phyloP scores from a whole-genome alignment of 2,888 invertebrate genomes.

The Drosophila robusta region DNA sequence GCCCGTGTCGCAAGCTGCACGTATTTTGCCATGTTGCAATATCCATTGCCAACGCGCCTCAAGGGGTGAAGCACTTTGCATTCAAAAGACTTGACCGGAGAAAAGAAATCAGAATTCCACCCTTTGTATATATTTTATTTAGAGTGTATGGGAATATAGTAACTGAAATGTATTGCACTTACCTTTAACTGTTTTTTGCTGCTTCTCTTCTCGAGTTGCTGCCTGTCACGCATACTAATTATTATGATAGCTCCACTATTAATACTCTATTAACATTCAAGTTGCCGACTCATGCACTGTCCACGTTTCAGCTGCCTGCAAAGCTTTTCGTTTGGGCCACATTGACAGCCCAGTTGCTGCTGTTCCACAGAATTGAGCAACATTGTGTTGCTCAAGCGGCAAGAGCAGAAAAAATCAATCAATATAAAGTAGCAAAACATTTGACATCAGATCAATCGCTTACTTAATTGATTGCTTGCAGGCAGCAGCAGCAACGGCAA shows the following conservation, averaged over 20 bases:
- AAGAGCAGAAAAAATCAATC: conserved; percentile 62
- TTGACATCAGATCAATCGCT: conserved; percentile 58
- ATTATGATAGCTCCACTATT: conserved; percentile 27
- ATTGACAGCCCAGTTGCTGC: conserved; percentile 7
- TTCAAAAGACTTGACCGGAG: conserved; percentile 16
- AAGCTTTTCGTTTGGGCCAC: conserved; percentile 9
- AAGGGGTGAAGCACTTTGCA: conserved; percentile 7
- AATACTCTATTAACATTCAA: conserved; percentile 33
- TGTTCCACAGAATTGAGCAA: conserved; percentile 10
- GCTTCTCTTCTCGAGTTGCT: conserved; percentile 5
- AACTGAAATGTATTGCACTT: too few species aligned
- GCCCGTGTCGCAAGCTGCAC: conserved; percentile 14
- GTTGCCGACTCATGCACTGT: conserved; percentile 25
- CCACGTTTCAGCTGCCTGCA: neutral
- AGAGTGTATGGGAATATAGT: neutral
- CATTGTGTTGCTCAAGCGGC: conserved; percentile 15
- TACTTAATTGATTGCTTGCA: conserved; percentile 67
- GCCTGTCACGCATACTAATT: conserved; percentile 48
- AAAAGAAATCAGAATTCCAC: conserved; percentile 4
- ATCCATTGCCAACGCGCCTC: conserved; percentile 6
- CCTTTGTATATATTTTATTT: neutral
- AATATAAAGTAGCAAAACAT: conserved; percentile 52
- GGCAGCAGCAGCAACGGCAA: conserved; percentile 1
- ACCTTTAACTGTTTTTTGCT: too few species aligned
- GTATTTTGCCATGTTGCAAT: conserved; percentile 24